Evolutionary conservation across 2,113 vertebrate species (phyloP).

Genomic region (Podiceps cristatus): DNA sequence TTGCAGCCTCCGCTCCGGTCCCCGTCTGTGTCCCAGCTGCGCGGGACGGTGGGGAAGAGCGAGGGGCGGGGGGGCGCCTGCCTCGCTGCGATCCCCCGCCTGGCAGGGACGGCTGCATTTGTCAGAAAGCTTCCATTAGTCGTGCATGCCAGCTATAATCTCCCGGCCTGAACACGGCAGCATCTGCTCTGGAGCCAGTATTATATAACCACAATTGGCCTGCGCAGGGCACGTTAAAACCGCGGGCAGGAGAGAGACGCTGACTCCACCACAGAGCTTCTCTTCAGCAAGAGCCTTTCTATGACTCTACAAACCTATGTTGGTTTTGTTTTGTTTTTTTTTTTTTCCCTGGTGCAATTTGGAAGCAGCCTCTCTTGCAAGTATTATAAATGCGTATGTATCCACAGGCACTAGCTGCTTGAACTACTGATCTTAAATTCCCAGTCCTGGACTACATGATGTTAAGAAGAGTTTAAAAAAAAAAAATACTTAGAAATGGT

Average conservation of each 20-base stretch:
- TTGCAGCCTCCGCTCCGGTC: rapidly evolving
- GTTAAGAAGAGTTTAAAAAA: neutral
- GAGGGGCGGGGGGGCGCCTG: neutral
- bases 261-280: neutral
- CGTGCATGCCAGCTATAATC: constrained; percentile 68
- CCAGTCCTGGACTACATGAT: neutral
- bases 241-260: neutral
- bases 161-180: neutral
- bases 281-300: neutral
- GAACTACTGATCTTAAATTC: neutral
- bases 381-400: neutral
- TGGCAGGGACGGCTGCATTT: constrained; percentile 7
- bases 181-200: constrained; percentile 58
- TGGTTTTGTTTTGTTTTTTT: rapidly evolving
- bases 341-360: neutral
- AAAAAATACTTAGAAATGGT: neutral
- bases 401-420: neutral
- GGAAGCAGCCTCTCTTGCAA: neutral
- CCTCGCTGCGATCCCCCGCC: neutral
- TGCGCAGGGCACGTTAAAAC: neutral
- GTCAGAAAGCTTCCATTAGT: constrained; percentile 64
- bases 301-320: neutral
- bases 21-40: neutral
- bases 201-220: constrained; percentile 71
- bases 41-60: rapidly evolving